Percentiles rank a stretch among this genome's conserved stretches.
Conservation (phyloP, 2,797 vertebrate species). For the Chaenodraco wilsoni region DNA sequence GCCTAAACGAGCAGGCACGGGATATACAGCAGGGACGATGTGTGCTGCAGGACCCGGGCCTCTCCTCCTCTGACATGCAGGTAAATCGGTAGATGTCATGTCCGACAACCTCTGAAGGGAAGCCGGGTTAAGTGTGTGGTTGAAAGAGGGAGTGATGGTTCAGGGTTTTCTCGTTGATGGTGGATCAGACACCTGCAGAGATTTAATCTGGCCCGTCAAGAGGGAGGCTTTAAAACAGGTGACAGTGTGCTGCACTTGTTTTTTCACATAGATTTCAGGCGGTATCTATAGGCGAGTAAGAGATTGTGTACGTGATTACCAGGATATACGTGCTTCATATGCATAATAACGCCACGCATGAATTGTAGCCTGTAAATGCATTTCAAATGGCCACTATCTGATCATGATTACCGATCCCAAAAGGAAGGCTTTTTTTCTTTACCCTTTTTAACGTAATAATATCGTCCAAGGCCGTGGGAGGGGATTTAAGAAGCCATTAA, state of each 20-base stretch:
- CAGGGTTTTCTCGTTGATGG: conserved; percentile 32
- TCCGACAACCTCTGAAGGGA: not conserved
- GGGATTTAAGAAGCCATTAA: conserved; percentile 39
- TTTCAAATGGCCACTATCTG: not conserved
- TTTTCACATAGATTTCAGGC: conserved; percentile 2
- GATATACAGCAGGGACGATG: conserved; percentile 45
- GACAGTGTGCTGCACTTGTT: conserved; percentile 37
- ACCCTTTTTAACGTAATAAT: conserved; percentile 23
- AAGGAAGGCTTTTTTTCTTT: not conserved
- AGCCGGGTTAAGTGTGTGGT: conserved; percentile 2
- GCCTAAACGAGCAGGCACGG: conserved; percentile 24
- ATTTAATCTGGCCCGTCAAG: conserved; percentile 7
- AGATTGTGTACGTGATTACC: not conserved
- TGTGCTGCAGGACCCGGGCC: conserved; percentile 55
- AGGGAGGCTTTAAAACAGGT: conserved; percentile 15
- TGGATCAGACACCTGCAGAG: conserved; percentile 56
- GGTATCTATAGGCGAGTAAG: not conserved
- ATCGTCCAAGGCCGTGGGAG: conserved; percentile 21
- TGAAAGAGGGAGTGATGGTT: conserved; percentile 2
- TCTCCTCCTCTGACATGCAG: conserved; percentile 70
- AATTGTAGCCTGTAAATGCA: not conserved
- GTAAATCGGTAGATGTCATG: conserved; percentile 57
- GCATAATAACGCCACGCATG: not conserved
- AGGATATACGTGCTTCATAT: not conserved
- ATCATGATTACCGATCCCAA: not conserved